These are phyloP conservation scores for Smutsia gigantea DNA, from an alignment of 2,797 vertebrate genomes.

Conservation along the genomic window DNA sequence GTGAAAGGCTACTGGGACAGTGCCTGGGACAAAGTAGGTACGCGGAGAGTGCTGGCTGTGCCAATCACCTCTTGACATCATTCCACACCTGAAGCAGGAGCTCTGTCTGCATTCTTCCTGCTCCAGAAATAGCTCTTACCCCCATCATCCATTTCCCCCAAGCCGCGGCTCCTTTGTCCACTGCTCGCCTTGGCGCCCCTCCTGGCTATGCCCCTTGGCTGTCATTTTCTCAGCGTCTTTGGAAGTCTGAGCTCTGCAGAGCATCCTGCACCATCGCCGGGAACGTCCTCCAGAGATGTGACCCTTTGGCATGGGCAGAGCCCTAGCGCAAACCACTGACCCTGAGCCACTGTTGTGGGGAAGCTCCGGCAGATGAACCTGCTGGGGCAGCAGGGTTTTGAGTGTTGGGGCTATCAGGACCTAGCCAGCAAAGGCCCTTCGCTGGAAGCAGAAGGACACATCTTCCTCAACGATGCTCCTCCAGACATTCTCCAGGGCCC, in stretches of 20 bases:
- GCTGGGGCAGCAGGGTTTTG: neutral
- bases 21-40: neutral
- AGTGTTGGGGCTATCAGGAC: neutral
- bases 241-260: neutral
- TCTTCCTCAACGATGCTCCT: too few species aligned
- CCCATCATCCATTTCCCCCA: accelerated
- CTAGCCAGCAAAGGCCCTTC: neutral
- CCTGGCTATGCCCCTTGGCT: neutral
- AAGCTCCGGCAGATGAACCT: neutral
- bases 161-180: neutral
- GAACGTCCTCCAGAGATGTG: neutral
- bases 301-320: neutral
- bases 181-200: neutral
- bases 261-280: too few species aligned
- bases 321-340: neutral
- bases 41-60: neutral
- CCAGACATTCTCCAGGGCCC: neutral
- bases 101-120: neutral
- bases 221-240: neutral
- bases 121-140: neutral
- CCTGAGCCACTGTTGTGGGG: neutral
- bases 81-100: too few species aligned
- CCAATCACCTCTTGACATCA: too few species aligned
- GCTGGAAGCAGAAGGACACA: neutral
- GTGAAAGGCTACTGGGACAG: neutral